These are phyloP conservation scores for Crocodylus rhombifer DNA, from an alignment of 2,797 vertebrate genomes.

Conservation along the genomic window DNA sequence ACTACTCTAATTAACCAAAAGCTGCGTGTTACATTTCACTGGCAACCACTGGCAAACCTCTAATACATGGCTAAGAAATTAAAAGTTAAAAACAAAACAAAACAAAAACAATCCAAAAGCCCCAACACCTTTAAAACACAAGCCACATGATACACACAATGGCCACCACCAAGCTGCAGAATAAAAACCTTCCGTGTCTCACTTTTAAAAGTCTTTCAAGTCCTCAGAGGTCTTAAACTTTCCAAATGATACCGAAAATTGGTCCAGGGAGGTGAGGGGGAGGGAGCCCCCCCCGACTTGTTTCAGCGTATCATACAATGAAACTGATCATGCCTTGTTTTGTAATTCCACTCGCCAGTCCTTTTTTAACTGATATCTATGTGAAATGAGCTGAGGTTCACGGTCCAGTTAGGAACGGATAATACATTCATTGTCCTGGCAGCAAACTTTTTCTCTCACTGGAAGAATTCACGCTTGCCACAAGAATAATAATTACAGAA, in stretches of 20 bases:
- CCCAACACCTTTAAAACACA: conserved; percentile 80
- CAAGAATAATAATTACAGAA: conserved; percentile 87
- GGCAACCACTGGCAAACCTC: conserved; percentile 77
- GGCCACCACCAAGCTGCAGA: conserved; percentile 78
- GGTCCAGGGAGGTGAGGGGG: conserved; percentile 70
- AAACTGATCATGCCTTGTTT: conserved; percentile 81
- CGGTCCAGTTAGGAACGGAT: conserved; percentile 89
- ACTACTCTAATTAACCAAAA: conserved; percentile 70
- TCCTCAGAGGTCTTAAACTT: conserved; percentile 83
- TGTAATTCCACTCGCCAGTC: conserved; percentile 83
- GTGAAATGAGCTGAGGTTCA: conserved; percentile 89
- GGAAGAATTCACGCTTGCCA: conserved; percentile 84
- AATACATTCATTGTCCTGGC: conserved; percentile 91
- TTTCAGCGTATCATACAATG: conserved; percentile 79
- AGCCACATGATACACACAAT: conserved; percentile 78
- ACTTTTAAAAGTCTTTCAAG: conserved; percentile 81
- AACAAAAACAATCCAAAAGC: conserved; percentile 69
- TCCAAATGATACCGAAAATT: conserved; percentile 78
- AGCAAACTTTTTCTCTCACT: conserved; percentile 87
- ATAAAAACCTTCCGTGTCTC: conserved; percentile 79
- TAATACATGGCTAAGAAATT: conserved; percentile 70
- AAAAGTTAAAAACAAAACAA: conserved; percentile 76
- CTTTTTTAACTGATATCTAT: conserved; percentile 86
- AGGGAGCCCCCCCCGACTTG: conserved; percentile 72
- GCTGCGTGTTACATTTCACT: conserved; percentile 68